Evolutionary conservation across 1,140 invertebrate species (phyloP).

Genomic region (Panulirus ornatus): DNA sequence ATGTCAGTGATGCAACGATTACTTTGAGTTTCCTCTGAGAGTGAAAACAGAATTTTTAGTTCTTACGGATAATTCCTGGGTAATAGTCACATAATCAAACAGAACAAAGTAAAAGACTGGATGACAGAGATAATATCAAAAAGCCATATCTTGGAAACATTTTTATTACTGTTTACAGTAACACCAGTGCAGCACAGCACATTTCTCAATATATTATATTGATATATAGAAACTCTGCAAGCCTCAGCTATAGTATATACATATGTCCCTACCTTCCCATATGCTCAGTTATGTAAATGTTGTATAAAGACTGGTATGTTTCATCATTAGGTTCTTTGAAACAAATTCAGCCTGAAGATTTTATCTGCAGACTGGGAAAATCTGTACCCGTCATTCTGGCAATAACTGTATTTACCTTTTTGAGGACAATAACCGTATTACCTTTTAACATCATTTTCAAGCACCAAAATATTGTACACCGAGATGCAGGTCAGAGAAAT

Average conservation of each 20-base stretch:
- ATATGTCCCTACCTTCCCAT: constrained; percentile 1
- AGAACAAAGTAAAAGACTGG: too few species aligned
- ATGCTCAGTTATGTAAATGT: background rate
- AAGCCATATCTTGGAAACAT: constrained; percentile 35
- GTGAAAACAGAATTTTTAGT: too few species aligned
- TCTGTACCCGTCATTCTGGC: constrained; percentile 34
- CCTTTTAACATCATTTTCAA: constrained; percentile 25
- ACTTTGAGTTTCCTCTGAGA: too few species aligned
- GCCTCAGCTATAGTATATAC: constrained; percentile 37
- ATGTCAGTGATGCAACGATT: too few species aligned
- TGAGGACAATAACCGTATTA: constrained; percentile 36
- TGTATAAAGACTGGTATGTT: background rate
- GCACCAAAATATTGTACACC: constrained; percentile 46
- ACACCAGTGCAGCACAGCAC: constrained; percentile 64
- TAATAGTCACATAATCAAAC: too few species aligned
- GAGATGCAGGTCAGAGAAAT: constrained; percentile 10
- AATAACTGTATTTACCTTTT: constrained; percentile 32
- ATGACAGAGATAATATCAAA: too few species aligned
- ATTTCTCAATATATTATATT: constrained; percentile 63
- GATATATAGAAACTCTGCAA: constrained; percentile 65
- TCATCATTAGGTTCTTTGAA: background rate
- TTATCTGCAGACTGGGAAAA: background rate
- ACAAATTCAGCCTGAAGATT: background rate
- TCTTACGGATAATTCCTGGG: too few species aligned
- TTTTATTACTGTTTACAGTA: constrained; percentile 60